A percentile compares a stretch with the other conserved stretches of the same genome.
Conservation (phyloP, 2,888 invertebrate species). For the Melanostoma scalare region DNA sequence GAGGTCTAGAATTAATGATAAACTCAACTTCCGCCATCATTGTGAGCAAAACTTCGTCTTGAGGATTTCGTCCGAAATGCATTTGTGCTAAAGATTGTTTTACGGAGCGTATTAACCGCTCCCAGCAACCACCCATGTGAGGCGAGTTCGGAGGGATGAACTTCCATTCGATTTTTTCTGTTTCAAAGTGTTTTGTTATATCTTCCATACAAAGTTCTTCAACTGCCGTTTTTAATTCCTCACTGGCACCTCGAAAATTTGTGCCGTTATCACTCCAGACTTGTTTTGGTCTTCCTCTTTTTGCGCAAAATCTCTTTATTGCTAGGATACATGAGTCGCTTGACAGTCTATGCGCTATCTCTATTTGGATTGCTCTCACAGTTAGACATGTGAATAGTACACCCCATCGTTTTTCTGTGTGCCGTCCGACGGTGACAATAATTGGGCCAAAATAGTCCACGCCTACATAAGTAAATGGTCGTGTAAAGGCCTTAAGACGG, state of each 20-base stretch:
- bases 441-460: conserved; percentile 55
- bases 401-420: conserved; percentile 33
- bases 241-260: not conserved
- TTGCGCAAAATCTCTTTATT: not conserved
- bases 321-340: not conserved
- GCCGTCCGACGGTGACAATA: conserved; percentile 34
- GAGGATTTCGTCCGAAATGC: not conserved
- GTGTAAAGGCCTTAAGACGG: conserved; percentile 39
- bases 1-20: not conserved
- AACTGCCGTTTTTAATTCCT: too few relatives aligned
- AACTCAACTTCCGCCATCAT: not conserved
- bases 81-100: not conserved
- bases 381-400: conserved; percentile 43
- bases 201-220: too few relatives aligned
- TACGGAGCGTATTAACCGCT: not conserved
- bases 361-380: too few relatives aligned
- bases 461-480: conserved; percentile 37
- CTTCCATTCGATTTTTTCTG: not conserved
- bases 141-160: conserved; percentile 12
- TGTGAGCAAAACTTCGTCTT: not conserved
- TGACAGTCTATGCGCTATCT: too few relatives aligned
- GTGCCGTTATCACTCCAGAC: conserved; percentile 8
- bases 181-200: too few relatives aligned
- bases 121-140: not conserved
- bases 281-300: not conserved